A percentile compares a stretch with the other conserved stretches of the same genome.
Conservation (phyloP, 2,113 vertebrate species). For the Pristiophorus japonicus region DNA sequence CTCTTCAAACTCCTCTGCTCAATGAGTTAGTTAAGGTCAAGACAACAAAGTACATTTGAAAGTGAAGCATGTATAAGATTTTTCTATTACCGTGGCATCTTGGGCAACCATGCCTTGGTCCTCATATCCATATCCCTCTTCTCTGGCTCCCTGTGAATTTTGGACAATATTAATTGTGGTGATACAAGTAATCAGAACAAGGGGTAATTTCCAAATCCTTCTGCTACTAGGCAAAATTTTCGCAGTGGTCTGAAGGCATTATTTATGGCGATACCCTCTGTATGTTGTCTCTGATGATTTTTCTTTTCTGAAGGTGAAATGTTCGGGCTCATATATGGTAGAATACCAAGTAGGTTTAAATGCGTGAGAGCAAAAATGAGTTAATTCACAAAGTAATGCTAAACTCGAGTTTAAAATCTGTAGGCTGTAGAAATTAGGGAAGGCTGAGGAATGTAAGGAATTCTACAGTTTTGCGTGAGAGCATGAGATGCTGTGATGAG, state of each 20-base stretch:
- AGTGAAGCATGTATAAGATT: too few species aligned
- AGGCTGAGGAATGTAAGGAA: not conserved
- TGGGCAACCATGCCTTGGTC: constrained; percentile 58
- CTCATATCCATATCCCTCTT: constrained; percentile 55
- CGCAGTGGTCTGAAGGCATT: not conserved
- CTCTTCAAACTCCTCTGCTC: not conserved
- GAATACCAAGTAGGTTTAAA: not conserved
- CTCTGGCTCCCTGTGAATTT: constrained; percentile 55
- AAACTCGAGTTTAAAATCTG: not conserved
- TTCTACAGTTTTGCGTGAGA: not conserved
- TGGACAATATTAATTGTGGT: constrained; percentile 32
- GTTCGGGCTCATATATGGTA: too few species aligned
- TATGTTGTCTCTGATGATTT: not conserved
- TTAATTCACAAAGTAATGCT: not conserved
- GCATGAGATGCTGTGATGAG: not conserved
- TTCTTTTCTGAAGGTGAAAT: not conserved
- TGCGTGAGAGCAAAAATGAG: not conserved
- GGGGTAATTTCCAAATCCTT: not conserved
- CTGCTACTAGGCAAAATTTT: not conserved
- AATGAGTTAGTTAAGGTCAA: not conserved
- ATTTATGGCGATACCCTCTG: not conserved
- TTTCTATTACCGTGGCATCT: constrained; percentile 66
- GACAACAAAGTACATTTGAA: not conserved
- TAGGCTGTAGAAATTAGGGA: not conserved
- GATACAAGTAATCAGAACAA: not conserved